Conservation (phyloP, 2,113 vertebrate species). For the Amia ocellicauda region DNA sequence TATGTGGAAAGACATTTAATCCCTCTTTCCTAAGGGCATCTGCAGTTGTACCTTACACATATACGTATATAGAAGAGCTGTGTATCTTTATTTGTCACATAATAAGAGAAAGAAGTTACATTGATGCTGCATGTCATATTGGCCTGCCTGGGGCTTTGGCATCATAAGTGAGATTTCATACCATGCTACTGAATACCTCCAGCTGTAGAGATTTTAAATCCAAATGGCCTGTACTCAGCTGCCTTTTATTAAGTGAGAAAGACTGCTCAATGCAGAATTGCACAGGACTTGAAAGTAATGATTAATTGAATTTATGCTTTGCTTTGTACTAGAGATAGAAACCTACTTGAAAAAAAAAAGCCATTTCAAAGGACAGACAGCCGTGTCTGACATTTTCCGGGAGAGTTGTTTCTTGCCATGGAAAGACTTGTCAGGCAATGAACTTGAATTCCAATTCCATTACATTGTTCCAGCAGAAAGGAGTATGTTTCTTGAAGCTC, state of each 20-base stretch:
- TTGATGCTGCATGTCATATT: neutral
- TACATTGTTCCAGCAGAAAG: too few relatives aligned
- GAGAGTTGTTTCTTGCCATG: too few relatives aligned
- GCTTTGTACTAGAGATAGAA: too few relatives aligned
- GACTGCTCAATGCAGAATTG: neutral
- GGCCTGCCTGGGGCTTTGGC: slow-evolving; percentile 37
- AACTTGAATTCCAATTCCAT: too few relatives aligned
- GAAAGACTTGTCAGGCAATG: too few relatives aligned
- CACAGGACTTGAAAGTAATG: neutral
- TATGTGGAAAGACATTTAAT: neutral
- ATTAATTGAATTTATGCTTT: too few relatives aligned
- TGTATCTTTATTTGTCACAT: neutral
- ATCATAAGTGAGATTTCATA: slow-evolving; percentile 44
- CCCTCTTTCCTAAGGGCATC: neutral
- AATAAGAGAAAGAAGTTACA: neutral
- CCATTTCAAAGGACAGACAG: too few relatives aligned
- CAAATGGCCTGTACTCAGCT: slow-evolving; percentile 45
- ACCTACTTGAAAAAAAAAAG: too few relatives aligned
- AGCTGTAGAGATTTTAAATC: slow-evolving; percentile 53
- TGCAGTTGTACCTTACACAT: neutral
- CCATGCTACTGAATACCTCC: slow-evolving; percentile 52
- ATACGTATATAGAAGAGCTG: neutral
- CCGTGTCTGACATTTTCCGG: too few relatives aligned
- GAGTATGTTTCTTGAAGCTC: too few relatives aligned
- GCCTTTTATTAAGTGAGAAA: slow-evolving; percentile 26